phyloP scores from a whole-genome alignment of 1,140 invertebrate species.

The Calliphora vicina region DNA sequence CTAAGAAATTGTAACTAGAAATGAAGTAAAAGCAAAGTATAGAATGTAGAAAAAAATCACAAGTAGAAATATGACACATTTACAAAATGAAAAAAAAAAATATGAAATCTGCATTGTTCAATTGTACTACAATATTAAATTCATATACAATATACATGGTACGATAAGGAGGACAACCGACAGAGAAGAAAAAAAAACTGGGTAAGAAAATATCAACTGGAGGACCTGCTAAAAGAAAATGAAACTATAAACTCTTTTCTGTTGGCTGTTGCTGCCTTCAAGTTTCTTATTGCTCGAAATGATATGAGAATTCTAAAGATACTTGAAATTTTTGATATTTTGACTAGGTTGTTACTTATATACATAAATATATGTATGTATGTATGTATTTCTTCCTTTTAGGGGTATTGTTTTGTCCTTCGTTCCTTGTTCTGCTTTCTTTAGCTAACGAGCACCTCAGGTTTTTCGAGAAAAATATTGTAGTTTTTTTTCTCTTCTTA shows the following conservation, averaged over 20 bases:
- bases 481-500: background rate
- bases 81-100: background rate
- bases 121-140: background rate
- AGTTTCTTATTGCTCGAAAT: background rate
- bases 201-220: background rate
- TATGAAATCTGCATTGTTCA: background rate
- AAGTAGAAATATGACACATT: background rate
- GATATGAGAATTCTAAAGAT: background rate
- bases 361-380: no score
- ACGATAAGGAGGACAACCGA: background rate
- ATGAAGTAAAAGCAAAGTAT: background rate
- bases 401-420: background rate
- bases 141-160: background rate
- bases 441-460: conserved; percentile 18
- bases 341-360: background rate
- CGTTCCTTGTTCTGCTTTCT: conserved; percentile 15
- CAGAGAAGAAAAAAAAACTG: background rate
- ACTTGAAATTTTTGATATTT: conserved; percentile 15
- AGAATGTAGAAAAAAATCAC: background rate
- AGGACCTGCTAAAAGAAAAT: background rate
- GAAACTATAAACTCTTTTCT: background rate
- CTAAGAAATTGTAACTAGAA: background rate
- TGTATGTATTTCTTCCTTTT: background rate
- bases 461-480: conserved; percentile 4
- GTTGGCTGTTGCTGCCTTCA: background rate